These are phyloP conservation scores for Notodromas monacha DNA, from an alignment of 2,888 invertebrate species.

Conservation along the genomic window DNA sequence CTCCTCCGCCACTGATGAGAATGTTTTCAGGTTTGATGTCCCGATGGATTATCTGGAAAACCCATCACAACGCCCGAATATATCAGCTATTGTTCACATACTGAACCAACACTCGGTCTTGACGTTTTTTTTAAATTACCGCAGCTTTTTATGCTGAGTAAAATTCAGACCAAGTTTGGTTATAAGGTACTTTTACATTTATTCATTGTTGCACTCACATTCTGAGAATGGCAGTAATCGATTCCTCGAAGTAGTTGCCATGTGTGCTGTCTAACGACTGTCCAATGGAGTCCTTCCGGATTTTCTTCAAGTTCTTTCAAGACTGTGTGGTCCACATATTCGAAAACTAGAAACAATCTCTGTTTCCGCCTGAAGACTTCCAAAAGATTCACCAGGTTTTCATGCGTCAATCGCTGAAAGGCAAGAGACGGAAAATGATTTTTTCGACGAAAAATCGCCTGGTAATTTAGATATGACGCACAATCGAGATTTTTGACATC, in stretches of 20 bases:
- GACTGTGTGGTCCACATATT: conserved; percentile 89
- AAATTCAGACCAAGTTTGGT: no score
- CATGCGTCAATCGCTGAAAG: conserved; percentile 79
- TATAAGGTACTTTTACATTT: no score
- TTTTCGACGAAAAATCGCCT: no score
- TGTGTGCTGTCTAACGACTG: conserved; percentile 34
- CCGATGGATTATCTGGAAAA: conserved; percentile 45
- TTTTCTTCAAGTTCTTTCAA: conserved; percentile 79
- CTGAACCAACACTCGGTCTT: no score
- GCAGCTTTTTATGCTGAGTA: no score
- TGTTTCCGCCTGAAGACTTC: conserved; percentile 87
- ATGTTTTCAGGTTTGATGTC: conserved; percentile 99
- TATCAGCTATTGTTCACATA: no score
- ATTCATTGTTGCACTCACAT: no score
- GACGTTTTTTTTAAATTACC: no score
- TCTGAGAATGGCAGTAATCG: conserved; percentile 46
- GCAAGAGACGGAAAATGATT: no score
- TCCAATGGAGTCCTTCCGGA: conserved; percentile 55
- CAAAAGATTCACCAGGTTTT: conserved; percentile 76
- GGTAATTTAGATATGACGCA: no score
- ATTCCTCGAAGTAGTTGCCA: conserved; percentile 48
- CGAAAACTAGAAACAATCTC: conserved; percentile 85
- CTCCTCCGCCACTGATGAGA: conserved; percentile 56
- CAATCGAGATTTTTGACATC: no score
- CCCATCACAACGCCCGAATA: no score